Evolutionary conservation across 1,140 invertebrate genomes (phyloP).

Genomic region (Scaptodrosophila lebanonensis): DNA sequence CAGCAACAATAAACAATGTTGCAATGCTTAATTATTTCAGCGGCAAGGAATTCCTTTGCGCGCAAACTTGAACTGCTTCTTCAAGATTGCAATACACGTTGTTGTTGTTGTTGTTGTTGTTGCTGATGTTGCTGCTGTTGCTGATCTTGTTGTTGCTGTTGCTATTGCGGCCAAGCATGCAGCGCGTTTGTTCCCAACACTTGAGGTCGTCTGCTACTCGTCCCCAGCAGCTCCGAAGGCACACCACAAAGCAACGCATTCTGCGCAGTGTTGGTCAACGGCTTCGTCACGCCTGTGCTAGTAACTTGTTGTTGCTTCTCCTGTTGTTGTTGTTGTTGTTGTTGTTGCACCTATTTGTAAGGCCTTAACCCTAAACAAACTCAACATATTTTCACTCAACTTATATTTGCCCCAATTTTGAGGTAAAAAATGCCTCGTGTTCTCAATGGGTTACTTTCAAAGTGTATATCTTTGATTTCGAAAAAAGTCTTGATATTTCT

Average conservation of each 20-base stretch:
- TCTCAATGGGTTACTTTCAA: too few species aligned
- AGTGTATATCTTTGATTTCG: too few species aligned
- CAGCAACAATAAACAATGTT: conserved; percentile 71
- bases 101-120: conserved; percentile 26
- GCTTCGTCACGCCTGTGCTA: conserved; percentile 64
- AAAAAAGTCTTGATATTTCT: too few species aligned
- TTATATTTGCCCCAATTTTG: too few species aligned
- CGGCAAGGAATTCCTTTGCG: conserved; percentile 68
- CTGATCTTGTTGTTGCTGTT: conserved; percentile 14
- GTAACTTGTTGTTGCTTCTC: conserved; percentile 32
- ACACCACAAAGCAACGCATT: too few species aligned
- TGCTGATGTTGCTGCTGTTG: conserved; percentile 30
- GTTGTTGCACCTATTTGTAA: conserved; percentile 61
- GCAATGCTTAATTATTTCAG: conserved; percentile 76
- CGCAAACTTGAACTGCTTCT: conserved; percentile 72
- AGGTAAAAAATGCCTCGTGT: too few species aligned
- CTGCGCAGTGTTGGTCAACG: conserved; percentile 73
- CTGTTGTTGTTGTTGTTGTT: conserved; percentile 14
- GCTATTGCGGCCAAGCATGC: conserved; percentile 50
- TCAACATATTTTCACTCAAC: too few species aligned
- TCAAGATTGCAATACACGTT: too few species aligned
- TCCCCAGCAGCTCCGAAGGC: too few species aligned
- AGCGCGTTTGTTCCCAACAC: conserved; percentile 64
- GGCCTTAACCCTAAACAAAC: conserved; percentile 53
- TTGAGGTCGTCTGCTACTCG: conserved; percentile 62